phyloP scores from a whole-genome alignment of 2,113 vertebrate genomes.

The Python bivittatus region DNA sequence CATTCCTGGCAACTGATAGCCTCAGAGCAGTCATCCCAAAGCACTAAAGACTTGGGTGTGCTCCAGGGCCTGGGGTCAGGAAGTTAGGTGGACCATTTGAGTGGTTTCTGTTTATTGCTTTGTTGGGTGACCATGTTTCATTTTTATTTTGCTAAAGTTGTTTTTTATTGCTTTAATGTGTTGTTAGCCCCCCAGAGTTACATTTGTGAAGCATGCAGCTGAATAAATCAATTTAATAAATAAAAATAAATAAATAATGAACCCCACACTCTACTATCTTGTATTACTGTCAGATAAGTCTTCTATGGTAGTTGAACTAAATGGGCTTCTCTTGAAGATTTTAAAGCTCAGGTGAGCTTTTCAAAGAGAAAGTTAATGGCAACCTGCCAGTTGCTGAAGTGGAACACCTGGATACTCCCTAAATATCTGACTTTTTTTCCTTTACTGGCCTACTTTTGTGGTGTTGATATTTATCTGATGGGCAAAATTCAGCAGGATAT shows the following conservation, averaged over 20 bases:
- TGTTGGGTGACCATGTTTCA: neutral
- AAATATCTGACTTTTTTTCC: neutral
- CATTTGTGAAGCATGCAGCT: neutral
- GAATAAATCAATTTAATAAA: neutral
- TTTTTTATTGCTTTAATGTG: neutral
- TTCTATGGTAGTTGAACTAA: neutral
- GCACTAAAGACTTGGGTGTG: neutral
- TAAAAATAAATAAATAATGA: neutral
- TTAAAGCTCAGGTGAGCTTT: neutral
- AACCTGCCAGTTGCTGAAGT: neutral
- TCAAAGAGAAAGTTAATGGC: neutral
- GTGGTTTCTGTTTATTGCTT: neutral
- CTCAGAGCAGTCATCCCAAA: neutral
- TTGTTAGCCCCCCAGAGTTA: neutral
- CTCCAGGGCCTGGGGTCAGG: neutral
- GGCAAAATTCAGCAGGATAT: neutral
- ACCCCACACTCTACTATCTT: neutral
- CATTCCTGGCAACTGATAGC: neutral
- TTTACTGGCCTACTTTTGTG: neutral
- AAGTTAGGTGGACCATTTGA: neutral
- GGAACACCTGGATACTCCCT: neutral
- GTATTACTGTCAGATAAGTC: neutral
- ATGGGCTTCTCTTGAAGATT: neutral
- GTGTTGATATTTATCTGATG: neutral
- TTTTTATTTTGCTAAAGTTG: neutral